phyloP scores from a whole-genome alignment of 2,888 invertebrate genomes.

The Cecidostiba fungosa region DNA sequence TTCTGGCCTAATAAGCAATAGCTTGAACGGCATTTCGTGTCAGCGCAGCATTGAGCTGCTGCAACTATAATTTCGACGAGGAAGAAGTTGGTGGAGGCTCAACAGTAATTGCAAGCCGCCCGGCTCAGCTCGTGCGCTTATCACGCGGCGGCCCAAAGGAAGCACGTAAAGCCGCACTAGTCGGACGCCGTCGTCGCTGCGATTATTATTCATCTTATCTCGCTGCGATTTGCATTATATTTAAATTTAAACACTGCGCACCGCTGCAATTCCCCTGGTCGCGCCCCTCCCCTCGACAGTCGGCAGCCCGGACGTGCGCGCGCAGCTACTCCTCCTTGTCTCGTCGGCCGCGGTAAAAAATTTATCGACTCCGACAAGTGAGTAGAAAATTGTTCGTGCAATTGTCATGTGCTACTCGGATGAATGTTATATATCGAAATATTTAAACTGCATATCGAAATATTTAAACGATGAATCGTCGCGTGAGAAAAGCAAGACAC shows the following conservation, averaged over 20 bases:
- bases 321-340: background rate
- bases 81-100: background rate
- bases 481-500: constrained; percentile 17
- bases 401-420: background rate
- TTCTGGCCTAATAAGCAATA: background rate
- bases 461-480: constrained; percentile 16
- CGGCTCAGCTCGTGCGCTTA: constrained; percentile 32
- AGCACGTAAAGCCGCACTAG: background rate
- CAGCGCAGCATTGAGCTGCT: background rate
- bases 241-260: constrained; percentile 73
- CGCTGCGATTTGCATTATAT: constrained; percentile 76
- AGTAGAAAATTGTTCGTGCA: background rate
- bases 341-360: background rate
- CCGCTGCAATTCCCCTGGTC: constrained; percentile 16
- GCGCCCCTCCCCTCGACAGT: background rate
- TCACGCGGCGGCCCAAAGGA: constrained; percentile 31
- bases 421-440: background rate
- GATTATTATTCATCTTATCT: constrained; percentile 78
- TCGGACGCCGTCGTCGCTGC: constrained; percentile 69
- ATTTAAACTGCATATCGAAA: background rate
- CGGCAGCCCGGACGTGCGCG: background rate
- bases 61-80: background rate
- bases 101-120: constrained; percentile 23
- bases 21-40: constrained; percentile 1
- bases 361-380: background rate